Evolutionary conservation across 2,797 vertebrate genomes (phyloP).

Genomic region (Tragelaphus oryx): DNA sequence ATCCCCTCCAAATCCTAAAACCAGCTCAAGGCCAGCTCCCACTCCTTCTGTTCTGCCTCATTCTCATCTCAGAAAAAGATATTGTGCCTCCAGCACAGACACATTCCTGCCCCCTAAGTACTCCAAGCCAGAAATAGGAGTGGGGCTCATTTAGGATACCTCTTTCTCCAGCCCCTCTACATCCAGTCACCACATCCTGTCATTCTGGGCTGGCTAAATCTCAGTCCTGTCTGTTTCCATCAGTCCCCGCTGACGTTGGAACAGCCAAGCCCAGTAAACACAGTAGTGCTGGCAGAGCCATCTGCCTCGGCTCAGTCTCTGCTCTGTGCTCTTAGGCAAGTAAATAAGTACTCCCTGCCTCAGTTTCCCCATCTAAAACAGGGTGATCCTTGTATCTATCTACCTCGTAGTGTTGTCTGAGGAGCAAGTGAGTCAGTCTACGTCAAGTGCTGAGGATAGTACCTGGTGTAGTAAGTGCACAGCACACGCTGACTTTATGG

Average conservation of each 20-base stretch:
- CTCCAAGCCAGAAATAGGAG: neutral
- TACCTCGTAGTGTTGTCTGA: neutral
- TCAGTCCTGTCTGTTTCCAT: neutral
- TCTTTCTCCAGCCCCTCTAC: neutral
- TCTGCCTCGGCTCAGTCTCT: neutral
- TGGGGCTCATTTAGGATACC: neutral
- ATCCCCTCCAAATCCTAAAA: neutral
- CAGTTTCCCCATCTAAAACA: neutral
- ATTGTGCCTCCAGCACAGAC: rapidly evolving
- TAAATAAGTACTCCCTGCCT: neutral
- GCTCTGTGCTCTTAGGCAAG: neutral
- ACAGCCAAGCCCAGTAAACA: neutral
- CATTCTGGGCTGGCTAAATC: neutral
- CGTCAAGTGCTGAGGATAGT: neutral
- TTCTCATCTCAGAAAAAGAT: neutral
- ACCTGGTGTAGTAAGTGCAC: rapidly evolving
- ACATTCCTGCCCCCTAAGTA: too few relatives aligned
- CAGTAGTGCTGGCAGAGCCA: neutral
- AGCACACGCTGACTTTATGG: rapidly evolving
- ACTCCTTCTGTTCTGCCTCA: neutral
- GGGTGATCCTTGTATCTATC: neutral
- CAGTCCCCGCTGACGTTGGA: neutral
- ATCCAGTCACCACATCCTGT: neutral
- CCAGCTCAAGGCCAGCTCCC: neutral
- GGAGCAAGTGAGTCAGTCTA: neutral